Evolutionary conservation across 2,113 vertebrate species (phyloP).

Genomic region (Takifugu bimaculatus): DNA sequence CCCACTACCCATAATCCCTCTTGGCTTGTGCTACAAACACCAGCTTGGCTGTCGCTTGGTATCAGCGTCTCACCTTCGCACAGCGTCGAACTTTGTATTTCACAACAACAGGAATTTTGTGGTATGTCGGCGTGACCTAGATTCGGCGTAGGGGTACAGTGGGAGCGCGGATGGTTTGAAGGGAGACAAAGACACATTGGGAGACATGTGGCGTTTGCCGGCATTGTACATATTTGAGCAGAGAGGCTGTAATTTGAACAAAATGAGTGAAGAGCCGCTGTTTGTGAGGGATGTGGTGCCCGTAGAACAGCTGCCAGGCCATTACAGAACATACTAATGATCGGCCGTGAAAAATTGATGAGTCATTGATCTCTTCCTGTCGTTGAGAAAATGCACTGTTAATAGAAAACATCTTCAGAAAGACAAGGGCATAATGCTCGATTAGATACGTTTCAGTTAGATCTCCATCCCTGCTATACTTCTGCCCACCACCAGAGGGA

Average conservation of each 20-base stretch:
- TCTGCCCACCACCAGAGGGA: too few species aligned
- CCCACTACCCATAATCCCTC: slow-evolving; percentile 72
- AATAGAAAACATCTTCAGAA: slow-evolving; percentile 22
- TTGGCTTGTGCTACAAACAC: slow-evolving; percentile 66
- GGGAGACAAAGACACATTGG: slow-evolving; percentile 26
- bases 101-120: slow-evolving; percentile 4
- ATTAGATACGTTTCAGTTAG: too few species aligned
- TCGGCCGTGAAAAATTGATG: slow-evolving; percentile 68
- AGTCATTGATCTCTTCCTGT: slow-evolving; percentile 53
- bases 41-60: slow-evolving; percentile 55
- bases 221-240: slow-evolving; percentile 49
- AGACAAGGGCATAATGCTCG: not conserved
- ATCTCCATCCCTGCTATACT: too few species aligned
- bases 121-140: slow-evolving; percentile 8
- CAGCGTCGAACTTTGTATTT: slow-evolving; percentile 11
- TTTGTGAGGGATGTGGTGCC: slow-evolving; percentile 52
- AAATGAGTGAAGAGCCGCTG: slow-evolving; percentile 30
- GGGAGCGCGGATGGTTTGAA: slow-evolving; percentile 4
- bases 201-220: slow-evolving; percentile 17
- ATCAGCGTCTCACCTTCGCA: slow-evolving; percentile 47
- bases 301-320: slow-evolving; percentile 64
- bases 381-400: slow-evolving; percentile 24
- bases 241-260: slow-evolving; percentile 49
- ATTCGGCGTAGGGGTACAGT: not conserved
- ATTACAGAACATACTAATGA: slow-evolving; percentile 68